Evolutionary conservation across 2,113 vertebrate genomes (phyloP), one percentile per base, ranked within the genome.

Genomic region (Leptocoma aspasia): DNA sequence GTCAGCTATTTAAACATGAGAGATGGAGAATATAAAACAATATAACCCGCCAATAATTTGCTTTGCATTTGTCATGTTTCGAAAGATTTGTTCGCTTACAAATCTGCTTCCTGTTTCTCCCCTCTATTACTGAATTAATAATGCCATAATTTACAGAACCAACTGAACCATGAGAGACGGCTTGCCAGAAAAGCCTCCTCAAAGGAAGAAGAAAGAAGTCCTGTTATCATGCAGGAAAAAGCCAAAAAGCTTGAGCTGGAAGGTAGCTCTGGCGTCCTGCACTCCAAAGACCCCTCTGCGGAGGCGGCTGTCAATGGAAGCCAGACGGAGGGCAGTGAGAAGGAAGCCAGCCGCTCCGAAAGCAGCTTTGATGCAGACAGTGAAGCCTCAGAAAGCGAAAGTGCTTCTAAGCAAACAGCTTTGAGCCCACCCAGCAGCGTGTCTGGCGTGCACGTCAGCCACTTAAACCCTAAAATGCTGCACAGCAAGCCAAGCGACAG

Each of bases 341-440:
- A 98, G 93, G 99, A 99, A 80, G 98, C 96, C 6, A 97, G 98
- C 66, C 97, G 90, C 72, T 98, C 98, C 3, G 99, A 99, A 86
- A 99, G 99, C 95, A 99, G 99, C 61, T 98, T 98, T 9, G 99
- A 99, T 50, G 99, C 99, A 1, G 99, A 99, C 97, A 99, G 99
- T 1, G 99, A 99, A 93, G 98, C 99, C 41, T 99, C 99, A 0
- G 99, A 99, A 73, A 98, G 98, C 0, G 99, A 99, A 97, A 98
- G 97, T 61, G 80, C 98, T 35, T 96, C 98, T 7, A 83, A 84
- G 84, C 95, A 88, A 54, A 44, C 83, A 3, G 6, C 47, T 30
- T 10, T 76, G 61, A 28, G 61, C 17, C 71, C 49, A 1, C 31
- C 93, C 52, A 69, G 50, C 89, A 94, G 79, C 3, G 7, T 39